Percentiles rank a stretch among this genome's conserved stretches.
Conservation (phyloP, 2,797 vertebrate species). For the Neosilurus mollespiculum region DNA sequence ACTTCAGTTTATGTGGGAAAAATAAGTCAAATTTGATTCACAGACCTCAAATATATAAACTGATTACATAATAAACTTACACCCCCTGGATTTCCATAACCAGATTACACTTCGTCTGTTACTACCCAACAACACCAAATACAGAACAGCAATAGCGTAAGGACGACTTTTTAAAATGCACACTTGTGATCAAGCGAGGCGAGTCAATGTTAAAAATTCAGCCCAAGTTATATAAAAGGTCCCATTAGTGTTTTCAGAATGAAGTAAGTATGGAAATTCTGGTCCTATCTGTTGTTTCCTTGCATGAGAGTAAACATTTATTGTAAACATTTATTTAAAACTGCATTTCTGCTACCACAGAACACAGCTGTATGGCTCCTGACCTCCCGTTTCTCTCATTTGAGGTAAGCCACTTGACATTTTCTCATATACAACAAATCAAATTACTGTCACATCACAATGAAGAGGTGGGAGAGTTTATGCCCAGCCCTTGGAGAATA, state of each 20-base stretch:
- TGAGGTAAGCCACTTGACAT: constrained; percentile 12
- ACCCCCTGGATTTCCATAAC: not conserved
- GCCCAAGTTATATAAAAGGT: not conserved
- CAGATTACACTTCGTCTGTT: not conserved
- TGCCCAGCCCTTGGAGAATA: not conserved
- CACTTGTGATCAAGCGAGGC: not conserved
- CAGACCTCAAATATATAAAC: not conserved
- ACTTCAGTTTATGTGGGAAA: not conserved
- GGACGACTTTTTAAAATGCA: not conserved
- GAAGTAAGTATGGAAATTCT: not conserved
- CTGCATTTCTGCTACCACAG: constrained; percentile 2
- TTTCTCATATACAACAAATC: constrained; percentile 4
- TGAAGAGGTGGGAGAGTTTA: constrained; percentile 14
- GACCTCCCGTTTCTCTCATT: constrained; percentile 9
- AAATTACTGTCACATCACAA: constrained; percentile 2
- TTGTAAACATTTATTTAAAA: constrained; percentile 38
- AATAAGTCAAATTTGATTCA: not conserved
- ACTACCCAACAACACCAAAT: not conserved
- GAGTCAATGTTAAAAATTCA: not conserved
- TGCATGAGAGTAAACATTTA: constrained; percentile 13
- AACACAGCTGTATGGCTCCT: not conserved
- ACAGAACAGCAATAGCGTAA: not conserved
- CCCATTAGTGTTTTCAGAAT: constrained; percentile 1
- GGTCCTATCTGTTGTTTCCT: not conserved
- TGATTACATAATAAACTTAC: not conserved